Evolutionary conservation across 2,888 invertebrate genomes (phyloP).

Genomic region (Drosophila eohydei): DNA sequence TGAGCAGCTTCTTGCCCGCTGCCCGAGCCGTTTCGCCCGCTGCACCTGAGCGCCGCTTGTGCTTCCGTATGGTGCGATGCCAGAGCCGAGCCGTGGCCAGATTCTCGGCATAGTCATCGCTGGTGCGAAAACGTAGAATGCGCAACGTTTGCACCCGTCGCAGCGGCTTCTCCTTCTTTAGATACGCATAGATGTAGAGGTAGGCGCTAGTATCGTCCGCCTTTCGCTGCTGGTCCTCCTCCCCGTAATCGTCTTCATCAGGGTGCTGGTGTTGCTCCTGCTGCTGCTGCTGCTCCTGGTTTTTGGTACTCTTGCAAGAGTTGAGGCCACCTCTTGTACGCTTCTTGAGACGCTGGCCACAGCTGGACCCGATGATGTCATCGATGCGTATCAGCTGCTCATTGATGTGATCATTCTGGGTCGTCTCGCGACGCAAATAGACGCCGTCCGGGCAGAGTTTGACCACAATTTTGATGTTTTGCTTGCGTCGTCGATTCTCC

Average conservation of each 20-base stretch:
- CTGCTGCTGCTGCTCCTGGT: constrained; percentile 16
- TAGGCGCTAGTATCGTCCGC: constrained; percentile 91
- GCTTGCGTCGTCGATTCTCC: constrained; percentile 89
- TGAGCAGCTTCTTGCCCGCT: constrained; percentile 86
- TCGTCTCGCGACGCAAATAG: constrained; percentile 89
- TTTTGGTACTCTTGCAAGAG: constrained; percentile 87
- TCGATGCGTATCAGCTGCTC: constrained; percentile 90
- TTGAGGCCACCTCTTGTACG: constrained; percentile 86
- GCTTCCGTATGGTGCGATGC: constrained; percentile 90
- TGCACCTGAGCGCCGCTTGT: constrained; percentile 82
- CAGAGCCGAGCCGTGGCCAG: constrained; percentile 92
- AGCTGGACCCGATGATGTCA: constrained; percentile 93
- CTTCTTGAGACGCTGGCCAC: constrained; percentile 82
- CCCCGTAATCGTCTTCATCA: background rate
- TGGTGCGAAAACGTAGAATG: constrained; percentile 92
- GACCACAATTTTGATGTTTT: constrained; percentile 92
- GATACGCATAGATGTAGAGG: constrained; percentile 94
- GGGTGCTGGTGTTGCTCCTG: background rate
- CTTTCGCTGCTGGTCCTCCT: constrained; percentile 9
- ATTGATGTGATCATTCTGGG: constrained; percentile 87
- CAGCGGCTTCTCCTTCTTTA: constrained; percentile 88
- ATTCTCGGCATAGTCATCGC: constrained; percentile 93
- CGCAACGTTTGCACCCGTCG: constrained; percentile 92
- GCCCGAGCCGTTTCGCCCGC: background rate
- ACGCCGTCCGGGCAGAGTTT: constrained; percentile 90